Base-by-base conservation (phyloP, 1,140 invertebrate species). In the Apis dorsata region DNA sequence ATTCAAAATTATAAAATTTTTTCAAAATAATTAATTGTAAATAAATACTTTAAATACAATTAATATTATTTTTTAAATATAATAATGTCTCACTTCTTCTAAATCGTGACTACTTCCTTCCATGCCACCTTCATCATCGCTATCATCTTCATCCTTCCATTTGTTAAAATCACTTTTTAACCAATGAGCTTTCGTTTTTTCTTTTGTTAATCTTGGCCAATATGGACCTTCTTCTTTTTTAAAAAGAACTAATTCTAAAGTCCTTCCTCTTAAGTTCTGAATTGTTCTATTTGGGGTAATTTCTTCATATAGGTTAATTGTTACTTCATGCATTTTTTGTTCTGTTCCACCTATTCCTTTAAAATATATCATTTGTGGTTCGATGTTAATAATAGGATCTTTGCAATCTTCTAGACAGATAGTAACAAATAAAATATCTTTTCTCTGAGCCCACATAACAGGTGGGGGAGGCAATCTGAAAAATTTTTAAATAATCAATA, bases 141-240 rank as follows among this genome's bases (percentile, higher is more conserved):
- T 96, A 79, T 97, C 97, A 90, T 97, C 98, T 94, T 99, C 98
- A 95, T 99, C 98, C 92, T 97, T 97, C 98, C 98, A 99, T 94
- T 98, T 98, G 89, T 98, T 97, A 92, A 99, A 99, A 93, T 99
- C 99, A 86, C 98, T 97, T 94, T 99, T 99, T 76, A 99, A 95
- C 98, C 98, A 99, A 92, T 99, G 98, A 87, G 97, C 96, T 94
- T 99, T 99, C 91, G 96, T 96, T 88, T 97, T 97, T 86, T 98
- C 97, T 93, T 97, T 97, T 51, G 98, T 96, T 72, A 99, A 95
- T 75, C 96, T 94, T 78, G 97, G 97, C 98, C 98, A 99, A 91
- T 96, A 99, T 17, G 97, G 95, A 83, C 96, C 97, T 75, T 96
- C 96, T 90, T 95, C 95, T 91, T 97, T 97, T 89, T 96, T 95